phyloP scores from a whole-genome alignment of 2,888 invertebrate species.

The Melipona bicolor region DNA sequence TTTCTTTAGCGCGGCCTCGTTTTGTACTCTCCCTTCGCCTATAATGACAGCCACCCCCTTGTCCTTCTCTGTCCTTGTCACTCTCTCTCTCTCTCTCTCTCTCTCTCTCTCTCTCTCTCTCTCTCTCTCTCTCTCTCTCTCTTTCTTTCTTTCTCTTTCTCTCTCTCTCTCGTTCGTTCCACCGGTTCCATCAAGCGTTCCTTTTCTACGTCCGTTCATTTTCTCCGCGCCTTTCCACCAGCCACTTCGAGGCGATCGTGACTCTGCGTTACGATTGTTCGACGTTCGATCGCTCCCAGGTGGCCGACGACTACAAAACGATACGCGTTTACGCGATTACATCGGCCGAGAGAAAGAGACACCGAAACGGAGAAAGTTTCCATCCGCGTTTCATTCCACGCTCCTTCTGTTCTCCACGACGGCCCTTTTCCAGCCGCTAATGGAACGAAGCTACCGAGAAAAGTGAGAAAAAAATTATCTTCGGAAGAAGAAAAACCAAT shows the following conservation, averaged over 20 bases:
- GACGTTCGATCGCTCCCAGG: slow-evolving; percentile 79
- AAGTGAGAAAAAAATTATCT: background rate
- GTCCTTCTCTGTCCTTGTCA: slow-evolving; percentile 11
- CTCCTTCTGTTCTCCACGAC: background rate
- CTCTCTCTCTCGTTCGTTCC: background rate
- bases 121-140: background rate
- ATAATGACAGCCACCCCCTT: slow-evolving; percentile 58
- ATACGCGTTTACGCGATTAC: slow-evolving; percentile 71
- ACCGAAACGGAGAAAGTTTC: slow-evolving; percentile 41
- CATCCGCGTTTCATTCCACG: slow-evolving; percentile 7
- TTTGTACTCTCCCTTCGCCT: slow-evolving; percentile 47
- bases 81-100: slow-evolving; percentile 5
- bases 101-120: no score
- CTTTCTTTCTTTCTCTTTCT: no score
- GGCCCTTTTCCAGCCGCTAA: slow-evolving; percentile 38
- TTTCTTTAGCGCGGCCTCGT: slow-evolving; percentile 60
- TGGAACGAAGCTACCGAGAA: slow-evolving; percentile 68
- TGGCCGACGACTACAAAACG: slow-evolving; percentile 74
- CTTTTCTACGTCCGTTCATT: slow-evolving; percentile 43
- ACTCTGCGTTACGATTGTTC: slow-evolving; percentile 80
- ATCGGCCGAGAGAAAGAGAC: slow-evolving; percentile 37
- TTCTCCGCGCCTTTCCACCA: slow-evolving; percentile 52
- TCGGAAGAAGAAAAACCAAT: slow-evolving; percentile 32
- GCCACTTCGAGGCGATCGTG: slow-evolving; percentile 69
- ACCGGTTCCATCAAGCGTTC: background rate